Conservation (phyloP, 2,888 invertebrate genomes). For the Drosophila multiciliata region DNA sequence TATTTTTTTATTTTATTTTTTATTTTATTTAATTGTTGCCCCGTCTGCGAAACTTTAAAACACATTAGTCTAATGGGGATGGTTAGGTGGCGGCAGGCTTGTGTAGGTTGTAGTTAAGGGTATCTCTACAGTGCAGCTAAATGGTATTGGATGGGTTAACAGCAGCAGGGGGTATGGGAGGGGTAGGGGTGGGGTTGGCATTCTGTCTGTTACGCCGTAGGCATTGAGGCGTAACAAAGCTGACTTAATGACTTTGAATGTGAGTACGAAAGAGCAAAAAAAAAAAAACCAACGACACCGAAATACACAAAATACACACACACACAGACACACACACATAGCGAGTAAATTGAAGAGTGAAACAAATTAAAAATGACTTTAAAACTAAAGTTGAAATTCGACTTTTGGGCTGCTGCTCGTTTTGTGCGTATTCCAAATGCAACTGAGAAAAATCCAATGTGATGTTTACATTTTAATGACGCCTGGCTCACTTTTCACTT, state of each 20-base stretch:
- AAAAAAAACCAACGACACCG: slow-evolving; percentile 14
- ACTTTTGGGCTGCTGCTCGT: neutral
- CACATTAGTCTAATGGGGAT: slow-evolving; percentile 14
- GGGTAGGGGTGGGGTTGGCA: neutral
- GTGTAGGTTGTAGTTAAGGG: neutral
- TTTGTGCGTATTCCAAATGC: slow-evolving; percentile 6
- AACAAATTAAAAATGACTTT: slow-evolving; percentile 68
- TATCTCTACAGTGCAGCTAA: neutral
- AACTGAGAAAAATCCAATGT: slow-evolving; percentile 12
- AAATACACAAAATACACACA: slow-evolving; percentile 15
- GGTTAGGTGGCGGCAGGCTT: neutral
- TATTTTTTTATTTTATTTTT: too few species aligned
- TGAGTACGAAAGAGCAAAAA: slow-evolving; percentile 35
- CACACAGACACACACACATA: slow-evolving; percentile 6
- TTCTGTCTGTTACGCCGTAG: slow-evolving; percentile 36
- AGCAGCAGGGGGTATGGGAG: neutral
- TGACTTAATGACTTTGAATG: slow-evolving; percentile 72
- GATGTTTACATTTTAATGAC: slow-evolving; percentile 47
- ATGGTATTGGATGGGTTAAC: neutral
- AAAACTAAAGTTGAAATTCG: slow-evolving; percentile 43
- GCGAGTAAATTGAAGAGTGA: slow-evolving; percentile 25
- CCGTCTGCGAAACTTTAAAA: slow-evolving; percentile 43
- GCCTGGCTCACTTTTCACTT: slow-evolving; percentile 33
- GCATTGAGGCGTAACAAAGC: slow-evolving; percentile 74
- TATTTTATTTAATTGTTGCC: slow-evolving; percentile 49